A percentile compares a stretch with the other conserved stretches of the same genome.
phyloP scores from a whole-genome alignment of 2,113 vertebrate genomes.

The Aix galericulata region DNA sequence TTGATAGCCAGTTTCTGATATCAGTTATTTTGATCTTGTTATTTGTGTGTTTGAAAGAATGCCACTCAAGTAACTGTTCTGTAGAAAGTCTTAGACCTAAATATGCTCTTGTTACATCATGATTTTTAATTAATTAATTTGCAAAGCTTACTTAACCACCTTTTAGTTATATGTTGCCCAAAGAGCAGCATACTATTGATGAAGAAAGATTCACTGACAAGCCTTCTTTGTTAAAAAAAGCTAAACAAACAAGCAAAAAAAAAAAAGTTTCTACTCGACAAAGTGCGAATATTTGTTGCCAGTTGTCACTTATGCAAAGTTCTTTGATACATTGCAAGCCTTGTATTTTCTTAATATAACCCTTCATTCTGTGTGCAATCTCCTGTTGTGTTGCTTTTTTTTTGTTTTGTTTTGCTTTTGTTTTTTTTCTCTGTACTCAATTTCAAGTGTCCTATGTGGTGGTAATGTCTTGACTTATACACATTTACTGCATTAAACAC shows the following conservation, averaged over 20 bases:
- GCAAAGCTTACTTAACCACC: background rate
- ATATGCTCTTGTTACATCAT: conserved; percentile 2
- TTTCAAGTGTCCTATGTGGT: conserved; percentile 50
- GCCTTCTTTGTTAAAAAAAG: conserved; percentile 27
- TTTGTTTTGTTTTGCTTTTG: background rate
- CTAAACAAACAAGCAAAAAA: conserved; percentile 16
- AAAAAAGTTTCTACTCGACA: conserved; percentile 9
- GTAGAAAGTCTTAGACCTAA: conserved; percentile 51
- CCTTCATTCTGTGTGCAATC: conserved; percentile 39
- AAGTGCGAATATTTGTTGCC: conserved; percentile 37
- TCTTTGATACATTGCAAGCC: conserved; percentile 20
- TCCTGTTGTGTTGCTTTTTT: background rate
- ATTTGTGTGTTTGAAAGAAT: conserved; percentile 68
- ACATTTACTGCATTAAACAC: conserved; percentile 60
- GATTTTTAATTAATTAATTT: conserved; percentile 16
- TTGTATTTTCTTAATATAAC: conserved; percentile 12
- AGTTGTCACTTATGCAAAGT: background rate
- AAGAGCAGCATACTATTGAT: background rate
- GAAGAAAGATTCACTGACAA: background rate
- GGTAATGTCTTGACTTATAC: background rate
- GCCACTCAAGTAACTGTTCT: conserved; percentile 26
- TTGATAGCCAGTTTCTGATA: conserved; percentile 65
- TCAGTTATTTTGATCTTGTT: conserved; percentile 58
- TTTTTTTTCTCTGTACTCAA: conserved; percentile 18
- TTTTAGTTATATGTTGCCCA: conserved; percentile 15